Conservation (phyloP, 2,888 invertebrate genomes). For the Microctonus hyperodae region DNA sequence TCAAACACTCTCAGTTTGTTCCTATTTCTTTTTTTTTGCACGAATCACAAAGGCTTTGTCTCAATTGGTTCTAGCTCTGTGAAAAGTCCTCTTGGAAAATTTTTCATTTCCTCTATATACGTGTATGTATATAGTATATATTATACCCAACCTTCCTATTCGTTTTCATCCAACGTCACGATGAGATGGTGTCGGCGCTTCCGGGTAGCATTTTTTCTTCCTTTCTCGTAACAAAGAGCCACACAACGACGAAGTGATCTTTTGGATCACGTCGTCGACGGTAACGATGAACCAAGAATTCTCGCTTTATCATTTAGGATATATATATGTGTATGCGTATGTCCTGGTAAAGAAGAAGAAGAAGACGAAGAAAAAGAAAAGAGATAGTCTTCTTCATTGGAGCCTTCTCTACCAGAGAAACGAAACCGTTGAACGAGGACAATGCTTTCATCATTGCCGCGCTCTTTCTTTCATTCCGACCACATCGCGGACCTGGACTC, state of each 20-base stretch:
- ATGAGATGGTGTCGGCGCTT: conserved; percentile 24
- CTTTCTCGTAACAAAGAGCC: conserved; percentile 34
- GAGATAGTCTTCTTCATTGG: conserved; percentile 22
- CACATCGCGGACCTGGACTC: conserved; percentile 36
- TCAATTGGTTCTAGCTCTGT: conserved; percentile 16
- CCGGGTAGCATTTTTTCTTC: conserved; percentile 27
- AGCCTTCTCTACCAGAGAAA: conserved; percentile 29
- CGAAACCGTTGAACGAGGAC: conserved; percentile 54
- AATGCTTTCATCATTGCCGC: conserved; percentile 64
- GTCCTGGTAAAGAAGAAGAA: conserved; percentile 28
- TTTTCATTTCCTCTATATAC: conserved; percentile 13
- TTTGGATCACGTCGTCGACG: conserved; percentile 41
- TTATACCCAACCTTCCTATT: not conserved
- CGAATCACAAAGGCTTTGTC: conserved; percentile 10
- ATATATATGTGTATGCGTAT: conserved; percentile 8
- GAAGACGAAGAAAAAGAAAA: conserved; percentile 29
- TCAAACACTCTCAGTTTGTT: conserved; percentile 30
- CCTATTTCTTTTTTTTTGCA: not conserved
- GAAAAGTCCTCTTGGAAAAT: conserved; percentile 1
- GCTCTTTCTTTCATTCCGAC: conserved; percentile 57
- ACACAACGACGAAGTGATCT: conserved; percentile 34
- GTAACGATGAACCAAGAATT: conserved; percentile 35
- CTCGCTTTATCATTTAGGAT: not conserved
- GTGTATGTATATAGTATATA: not conserved
- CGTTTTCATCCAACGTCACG: conserved; percentile 23